Evolutionary conservation across 1,140 invertebrate species (phyloP), one percentile per base, ranked within the genome.

Genomic region (Battus philenor): DNA sequence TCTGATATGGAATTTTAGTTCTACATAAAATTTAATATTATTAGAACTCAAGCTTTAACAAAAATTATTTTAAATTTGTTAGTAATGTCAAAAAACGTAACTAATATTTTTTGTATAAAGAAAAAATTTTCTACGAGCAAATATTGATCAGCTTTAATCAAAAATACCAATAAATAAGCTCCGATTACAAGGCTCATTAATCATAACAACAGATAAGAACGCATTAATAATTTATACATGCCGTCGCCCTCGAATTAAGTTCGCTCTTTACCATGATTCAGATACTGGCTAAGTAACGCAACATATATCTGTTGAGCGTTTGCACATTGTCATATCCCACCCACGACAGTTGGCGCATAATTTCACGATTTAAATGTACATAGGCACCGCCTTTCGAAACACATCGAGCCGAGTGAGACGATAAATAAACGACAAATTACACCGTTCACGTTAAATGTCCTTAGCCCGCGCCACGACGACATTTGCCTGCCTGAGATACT

Each of bases 391-490:
- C 60, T 69, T 71, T 57, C 66, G 69, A 76, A 77, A 77, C 66
- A 74, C 66, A 69, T 76, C 68, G 62, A 54, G 56, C 51, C 48
- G 56, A 60, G 60, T 56, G 38, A 56, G 59, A 63, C 61, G 60
- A 77, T 82, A 82, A 80, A 83, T 77, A 75, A 75, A 61, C 50
- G 56, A 71, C 71, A 77, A 80, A 83, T 80, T 83, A 80, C 68
- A 71, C 54, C 50, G 60, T 59, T 59, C 47, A 51, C 51, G 41
- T 52, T 52, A 61, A 59, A 60, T 51, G 54, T 58, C 52, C 48
- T 49, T 46, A 29, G 62, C 64, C 69, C 65, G 61, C 61, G 62
- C 52, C 49, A 51, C 47, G 53, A 50, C 65, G 68, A 79, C 64
- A 78, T 77, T 78, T 77, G 68, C 70, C 69, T 78, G 67, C 59